These are phyloP conservation scores for Tautogolabrus adspersus DNA, from an alignment of 2,113 vertebrate genomes.

Conservation along the genomic window DNA sequence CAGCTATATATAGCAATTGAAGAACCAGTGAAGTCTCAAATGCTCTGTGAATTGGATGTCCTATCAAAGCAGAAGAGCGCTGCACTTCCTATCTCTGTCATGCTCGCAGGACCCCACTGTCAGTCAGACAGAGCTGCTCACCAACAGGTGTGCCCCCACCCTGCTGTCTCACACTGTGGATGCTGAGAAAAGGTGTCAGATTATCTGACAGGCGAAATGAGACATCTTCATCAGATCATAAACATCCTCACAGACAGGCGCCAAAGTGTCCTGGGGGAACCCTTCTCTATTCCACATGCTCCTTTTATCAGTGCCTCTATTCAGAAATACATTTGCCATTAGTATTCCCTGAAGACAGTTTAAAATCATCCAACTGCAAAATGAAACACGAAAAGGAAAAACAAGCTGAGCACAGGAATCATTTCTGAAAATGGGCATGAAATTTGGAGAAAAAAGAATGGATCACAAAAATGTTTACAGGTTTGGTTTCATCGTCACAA, in stretches of 20 bases:
- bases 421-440: not conserved
- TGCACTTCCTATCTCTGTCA: constrained; percentile 61
- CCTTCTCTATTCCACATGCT: constrained; percentile 22
- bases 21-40: constrained; percentile 19
- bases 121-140: constrained; percentile 70
- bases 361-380: not conserved
- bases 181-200: constrained; percentile 65
- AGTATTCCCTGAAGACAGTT: constrained; percentile 12
- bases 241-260: constrained; percentile 66
- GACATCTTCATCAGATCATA: constrained; percentile 80
- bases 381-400: not conserved
- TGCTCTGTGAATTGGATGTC: constrained; percentile 25
- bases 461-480: no score
- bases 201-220: constrained; percentile 74
- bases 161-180: constrained; percentile 57
- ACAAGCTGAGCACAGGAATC: not conserved
- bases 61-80: constrained; percentile 62
- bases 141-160: constrained; percentile 53
- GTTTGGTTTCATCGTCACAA: no score
- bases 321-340: not conserved
- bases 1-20: constrained; percentile 24
- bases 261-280: constrained; percentile 66
- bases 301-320: constrained; percentile 41
- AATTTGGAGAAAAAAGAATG: no score
- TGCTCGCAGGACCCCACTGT: constrained; percentile 64